Conservation (phyloP, 2,797 vertebrate genomes). For the Poecilia wingei region DNA sequence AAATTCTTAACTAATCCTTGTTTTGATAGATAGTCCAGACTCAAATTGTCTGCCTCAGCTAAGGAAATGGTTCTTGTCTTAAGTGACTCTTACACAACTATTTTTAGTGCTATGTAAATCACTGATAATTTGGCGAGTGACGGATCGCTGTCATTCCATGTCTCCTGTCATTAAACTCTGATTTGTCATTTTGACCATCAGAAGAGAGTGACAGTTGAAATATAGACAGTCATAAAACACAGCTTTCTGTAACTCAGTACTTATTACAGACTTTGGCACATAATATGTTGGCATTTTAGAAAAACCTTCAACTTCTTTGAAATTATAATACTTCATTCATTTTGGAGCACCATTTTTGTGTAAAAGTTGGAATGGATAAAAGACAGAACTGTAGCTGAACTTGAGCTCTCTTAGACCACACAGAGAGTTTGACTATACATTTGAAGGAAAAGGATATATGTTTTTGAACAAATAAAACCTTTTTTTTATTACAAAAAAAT, state of each 20-base stretch:
- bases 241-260: slow-evolving; percentile 56
- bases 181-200: slow-evolving; percentile 85
- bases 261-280: slow-evolving; percentile 28
- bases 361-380: not conserved
- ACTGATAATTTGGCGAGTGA: slow-evolving; percentile 82
- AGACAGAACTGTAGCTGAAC: not conserved
- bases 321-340: not conserved
- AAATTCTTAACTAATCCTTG: slow-evolving; percentile 83
- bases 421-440: not conserved
- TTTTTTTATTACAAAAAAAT: not conserved
- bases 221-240: slow-evolving; percentile 75
- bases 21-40: slow-evolving; percentile 81
- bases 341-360: not conserved
- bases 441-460: not conserved
- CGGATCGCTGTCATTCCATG: slow-evolving; percentile 75
- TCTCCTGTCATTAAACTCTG: slow-evolving; percentile 88
- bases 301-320: not conserved
- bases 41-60: slow-evolving; percentile 80
- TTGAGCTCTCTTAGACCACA: not conserved
- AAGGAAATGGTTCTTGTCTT: slow-evolving; percentile 85
- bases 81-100: slow-evolving; percentile 87
- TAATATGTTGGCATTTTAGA: slow-evolving; percentile 9
- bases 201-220: slow-evolving; percentile 76
- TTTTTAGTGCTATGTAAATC: slow-evolving; percentile 90
- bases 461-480: not conserved